phyloP scores from a whole-genome alignment of 2,113 vertebrate species.

The Agapornis roseicollis region DNA sequence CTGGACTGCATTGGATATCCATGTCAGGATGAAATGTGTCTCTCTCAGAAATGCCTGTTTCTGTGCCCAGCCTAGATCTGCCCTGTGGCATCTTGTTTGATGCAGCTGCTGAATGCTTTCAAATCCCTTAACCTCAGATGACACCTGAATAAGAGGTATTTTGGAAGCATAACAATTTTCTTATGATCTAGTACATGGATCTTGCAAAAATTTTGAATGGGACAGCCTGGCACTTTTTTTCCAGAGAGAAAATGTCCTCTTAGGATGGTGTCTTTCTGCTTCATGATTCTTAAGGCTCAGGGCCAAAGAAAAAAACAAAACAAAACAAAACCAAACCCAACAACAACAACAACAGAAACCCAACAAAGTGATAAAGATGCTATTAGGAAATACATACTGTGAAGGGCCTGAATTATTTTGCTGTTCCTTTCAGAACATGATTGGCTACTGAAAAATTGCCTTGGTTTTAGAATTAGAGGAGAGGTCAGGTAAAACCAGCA shows the following conservation, averaged over 20 bases:
- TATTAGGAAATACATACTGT: neutral
- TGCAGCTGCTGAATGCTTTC: neutral
- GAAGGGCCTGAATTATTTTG: neutral
- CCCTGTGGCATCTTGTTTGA: neutral
- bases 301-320: neutral
- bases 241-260: neutral
- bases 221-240: neutral
- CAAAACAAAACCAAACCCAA: neutral
- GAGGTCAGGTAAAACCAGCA: neutral
- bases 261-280: neutral
- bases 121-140: neutral
- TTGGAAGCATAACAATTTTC: neutral
- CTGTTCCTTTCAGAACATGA: conserved; percentile 2
- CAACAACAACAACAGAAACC: no score
- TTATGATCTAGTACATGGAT: neutral
- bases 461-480: neutral
- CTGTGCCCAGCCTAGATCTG: neutral
- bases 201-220: neutral
- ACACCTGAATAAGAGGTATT: neutral
- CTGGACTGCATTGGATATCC: neutral
- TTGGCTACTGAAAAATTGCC: neutral
- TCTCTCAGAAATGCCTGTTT: neutral
- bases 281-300: neutral
- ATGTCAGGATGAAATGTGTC: neutral
- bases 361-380: neutral